Percentiles rank a stretch among this genome's conserved stretches.
Conservation (phyloP, 2,797 vertebrate genomes). For the Smutsia temminckii region DNA sequence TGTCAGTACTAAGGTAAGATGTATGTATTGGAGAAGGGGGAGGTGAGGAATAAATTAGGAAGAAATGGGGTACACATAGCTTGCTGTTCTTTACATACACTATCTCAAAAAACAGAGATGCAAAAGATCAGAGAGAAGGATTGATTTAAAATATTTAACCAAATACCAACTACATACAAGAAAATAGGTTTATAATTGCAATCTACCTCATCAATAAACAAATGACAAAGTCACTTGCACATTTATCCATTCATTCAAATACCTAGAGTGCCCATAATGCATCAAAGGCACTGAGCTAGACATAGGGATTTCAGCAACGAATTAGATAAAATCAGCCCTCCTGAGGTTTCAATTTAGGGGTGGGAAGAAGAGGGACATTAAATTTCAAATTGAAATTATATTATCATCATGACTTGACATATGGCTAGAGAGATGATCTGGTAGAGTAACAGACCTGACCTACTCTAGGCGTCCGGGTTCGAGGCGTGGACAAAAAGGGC, state of each 20-base stretch:
- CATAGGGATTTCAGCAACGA: background rate
- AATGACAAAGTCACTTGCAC: background rate
- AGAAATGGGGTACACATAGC: background rate
- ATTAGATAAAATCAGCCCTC: background rate
- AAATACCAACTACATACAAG: background rate
- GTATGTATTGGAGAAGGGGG: rapidly evolving
- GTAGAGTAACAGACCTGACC: background rate
- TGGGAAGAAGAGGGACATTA: background rate
- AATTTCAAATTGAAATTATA: background rate
- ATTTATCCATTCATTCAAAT: background rate
- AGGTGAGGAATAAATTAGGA: background rate
- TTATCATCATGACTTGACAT: background rate
- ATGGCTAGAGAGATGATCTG: background rate
- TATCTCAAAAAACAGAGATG: background rate
- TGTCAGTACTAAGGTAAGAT: background rate
- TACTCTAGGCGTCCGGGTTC: background rate
- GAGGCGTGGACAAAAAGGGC: background rate
- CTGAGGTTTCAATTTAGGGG: background rate
- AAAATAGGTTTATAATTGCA: background rate
- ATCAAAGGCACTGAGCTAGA: background rate
- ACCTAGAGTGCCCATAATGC: background rate
- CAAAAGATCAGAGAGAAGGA: background rate
- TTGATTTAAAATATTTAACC: background rate
- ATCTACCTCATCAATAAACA: background rate
- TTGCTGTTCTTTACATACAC: background rate